Evolutionary conservation across 2,888 invertebrate species (phyloP), one percentile per base, ranked within the genome.

Genomic region (Drosophila fulvimacula): DNA sequence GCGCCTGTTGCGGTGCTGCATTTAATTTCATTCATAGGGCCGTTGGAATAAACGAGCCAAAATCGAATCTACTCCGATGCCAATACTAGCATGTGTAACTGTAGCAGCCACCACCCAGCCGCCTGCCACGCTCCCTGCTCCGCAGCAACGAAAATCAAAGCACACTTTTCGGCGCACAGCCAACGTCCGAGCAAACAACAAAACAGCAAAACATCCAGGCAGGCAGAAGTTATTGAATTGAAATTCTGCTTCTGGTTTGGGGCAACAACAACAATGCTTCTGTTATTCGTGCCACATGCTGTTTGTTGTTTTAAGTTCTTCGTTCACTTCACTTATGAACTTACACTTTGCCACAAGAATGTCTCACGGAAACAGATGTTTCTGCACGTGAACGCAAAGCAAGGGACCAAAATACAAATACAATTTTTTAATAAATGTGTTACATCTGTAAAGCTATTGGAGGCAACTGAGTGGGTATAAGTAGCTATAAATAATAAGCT

Each of bases 21-120:
- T 81, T 83, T 87, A 83, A 82, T 89, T 82, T 84, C 78, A 70
- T 77, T 87, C 84, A 77, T 66, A 42, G 59, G 34, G 46, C 69
- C 65, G 74, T 46, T 68, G 63, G 44, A 63, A 51, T 62, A 69
- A 70, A 65, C 63, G 65, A 68, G 24, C 69, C 63, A 66, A 74
- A 86, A 69, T 87, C 84, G 81, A 72, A 82, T 82, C 63, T 74
- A 69, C 68, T 67, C 34, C 60, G 36, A 36, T 44, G 42, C 49
- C 70, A 34, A 51, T 52, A 24, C 52, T 21, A 6, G 34, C 27
- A 57, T 60, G 46, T 56, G 53, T 38, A 58, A 41, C 63, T 60
- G 59, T 36, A 52, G 27, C 56, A 46, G 79, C 19, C 19, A 7
- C 32, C 13, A 58, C 32, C 27, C 41, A 17, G 24, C 24, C 24